Base-by-base conservation (phyloP, 2,888 invertebrate genomes). In the Microplitis deprimator region DNA sequence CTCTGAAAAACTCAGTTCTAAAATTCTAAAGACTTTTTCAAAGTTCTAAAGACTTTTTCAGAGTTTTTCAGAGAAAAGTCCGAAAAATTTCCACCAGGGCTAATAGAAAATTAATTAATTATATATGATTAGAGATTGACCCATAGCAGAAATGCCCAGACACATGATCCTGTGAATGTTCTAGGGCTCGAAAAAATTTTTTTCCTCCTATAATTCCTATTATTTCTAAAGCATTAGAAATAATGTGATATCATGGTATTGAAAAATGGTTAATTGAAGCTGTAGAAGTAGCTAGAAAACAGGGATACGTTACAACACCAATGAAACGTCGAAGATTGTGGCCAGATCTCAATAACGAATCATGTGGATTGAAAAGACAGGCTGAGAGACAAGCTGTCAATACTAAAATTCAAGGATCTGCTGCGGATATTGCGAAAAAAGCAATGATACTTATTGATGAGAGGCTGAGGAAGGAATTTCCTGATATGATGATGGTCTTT, bases 301-400 rank as follows among this genome's bases (percentile, higher is more conserved):
- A 92, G 62, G 97, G 96, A 7, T 97, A 94, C 86, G 94, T 98
- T 10, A 94, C 95, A 89, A 98, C 98, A 0, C 90, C 98, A 29
- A 92, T 93, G 78, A 95, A 95, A 16, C 92, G 98, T 10, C 91
- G 95, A 62, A 92, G 98, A 84, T 94, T 94, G 87, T 91, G 98
- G 78, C 94, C 95, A 0, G 92, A 93, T 81, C 95, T 97, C 67
- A 93, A 92, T 67, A 94, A 95, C 85, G 90, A 90, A 13, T 91
- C 93, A 82, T 84, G 90, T 41, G 89, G 91, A 39, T 91, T 92
- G 76, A 93, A 91, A 95, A 95, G 92, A 84, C 94, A 97, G 91
- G 96, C 97, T 0, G 97, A 98, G 90, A 92, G 99, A n/a, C 98
- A 98, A 91, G 98, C 98, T 13, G 93, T 99, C 0, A 99, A 99